phyloP scores from a whole-genome alignment of 1,140 invertebrate genomes.

The Drosophila tropicalis region DNA sequence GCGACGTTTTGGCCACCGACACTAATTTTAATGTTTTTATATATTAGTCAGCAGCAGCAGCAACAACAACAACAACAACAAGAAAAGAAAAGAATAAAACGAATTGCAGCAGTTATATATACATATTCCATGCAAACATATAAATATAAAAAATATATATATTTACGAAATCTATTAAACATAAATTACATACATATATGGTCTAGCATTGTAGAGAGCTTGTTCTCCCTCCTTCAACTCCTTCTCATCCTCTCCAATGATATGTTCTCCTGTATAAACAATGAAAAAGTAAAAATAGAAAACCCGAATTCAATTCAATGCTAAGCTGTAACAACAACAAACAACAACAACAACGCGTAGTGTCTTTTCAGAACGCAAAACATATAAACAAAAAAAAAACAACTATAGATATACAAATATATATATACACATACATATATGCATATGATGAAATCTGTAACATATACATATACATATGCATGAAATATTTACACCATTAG shows the following conservation, averaged over 20 bases:
- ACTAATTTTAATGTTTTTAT: slow-evolving; percentile 54
- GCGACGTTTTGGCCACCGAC: neutral
- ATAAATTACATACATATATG: slow-evolving; percentile 18
- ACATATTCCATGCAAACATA: slow-evolving; percentile 55
- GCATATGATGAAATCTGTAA: neutral
- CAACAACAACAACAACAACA: neutral
- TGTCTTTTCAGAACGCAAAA: slow-evolving; percentile 45
- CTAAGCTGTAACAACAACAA: slow-evolving; percentile 36
- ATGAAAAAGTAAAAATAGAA: slow-evolving; percentile 14
- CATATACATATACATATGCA: neutral
- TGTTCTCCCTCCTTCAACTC: slow-evolving; percentile 8
- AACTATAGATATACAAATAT: neutral
- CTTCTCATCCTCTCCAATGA: neutral
- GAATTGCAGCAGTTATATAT: slow-evolving; percentile 53
- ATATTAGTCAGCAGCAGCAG: slow-evolving; percentile 43
- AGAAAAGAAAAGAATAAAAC: too few species aligned
- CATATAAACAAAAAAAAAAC: slow-evolving; percentile 39
- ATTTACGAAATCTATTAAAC: neutral
- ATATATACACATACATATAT: neutral
- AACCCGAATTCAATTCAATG: slow-evolving; percentile 32
- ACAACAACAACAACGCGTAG: slow-evolving; percentile 31
- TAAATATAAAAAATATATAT: slow-evolving; percentile 3
- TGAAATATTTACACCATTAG: slow-evolving; percentile 10
- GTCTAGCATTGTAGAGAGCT: slow-evolving; percentile 29
- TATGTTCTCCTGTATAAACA: slow-evolving; percentile 43